These are phyloP conservation scores for Seriola dumerili DNA, from an alignment of 2,113 vertebrate genomes.

Conservation along the genomic window DNA sequence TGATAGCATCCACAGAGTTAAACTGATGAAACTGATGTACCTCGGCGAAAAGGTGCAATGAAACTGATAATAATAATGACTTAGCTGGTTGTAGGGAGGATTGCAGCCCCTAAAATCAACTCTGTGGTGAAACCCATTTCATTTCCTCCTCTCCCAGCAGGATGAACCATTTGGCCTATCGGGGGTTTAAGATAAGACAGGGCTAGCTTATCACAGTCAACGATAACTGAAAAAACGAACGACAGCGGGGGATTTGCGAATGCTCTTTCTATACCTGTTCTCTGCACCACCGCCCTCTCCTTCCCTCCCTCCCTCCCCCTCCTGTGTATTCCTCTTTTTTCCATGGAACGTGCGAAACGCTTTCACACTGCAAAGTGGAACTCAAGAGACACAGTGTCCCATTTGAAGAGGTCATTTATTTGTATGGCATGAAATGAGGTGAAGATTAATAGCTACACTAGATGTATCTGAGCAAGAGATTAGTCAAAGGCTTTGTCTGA, in stretches of 20 bases:
- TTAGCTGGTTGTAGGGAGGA: conserved; percentile 47
- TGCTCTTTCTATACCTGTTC: conserved; percentile 65
- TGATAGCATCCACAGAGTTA: conserved; percentile 40
- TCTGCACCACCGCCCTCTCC: background rate
- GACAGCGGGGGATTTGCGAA: conserved; percentile 77
- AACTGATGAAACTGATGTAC: conserved; percentile 55
- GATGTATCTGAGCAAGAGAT: conserved; percentile 67
- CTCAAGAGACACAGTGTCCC: conserved; percentile 66
- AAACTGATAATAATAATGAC: conserved; percentile 72
- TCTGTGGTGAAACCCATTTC: conserved; percentile 74
- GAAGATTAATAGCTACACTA: conserved; percentile 72
- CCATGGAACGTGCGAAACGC: conserved; percentile 53
- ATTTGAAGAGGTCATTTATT: conserved; percentile 79
- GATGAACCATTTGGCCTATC: conserved; percentile 75
- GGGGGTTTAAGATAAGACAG: conserved; percentile 81
- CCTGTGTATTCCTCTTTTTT: conserved; percentile 4
- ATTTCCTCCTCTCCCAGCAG: conserved; percentile 66
- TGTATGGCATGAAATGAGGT: conserved; percentile 64
- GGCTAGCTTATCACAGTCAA: conserved; percentile 80
- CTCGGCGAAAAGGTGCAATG: conserved; percentile 25
- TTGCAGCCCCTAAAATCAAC: conserved; percentile 58
- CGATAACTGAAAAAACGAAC: conserved; percentile 76
- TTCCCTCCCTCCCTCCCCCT: background rate
- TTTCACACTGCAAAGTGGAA: conserved; percentile 61
- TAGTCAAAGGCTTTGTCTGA: conserved; percentile 74